Base-by-base conservation (phyloP, 2,113 vertebrate species). In the Lagopus leucura region DNA sequence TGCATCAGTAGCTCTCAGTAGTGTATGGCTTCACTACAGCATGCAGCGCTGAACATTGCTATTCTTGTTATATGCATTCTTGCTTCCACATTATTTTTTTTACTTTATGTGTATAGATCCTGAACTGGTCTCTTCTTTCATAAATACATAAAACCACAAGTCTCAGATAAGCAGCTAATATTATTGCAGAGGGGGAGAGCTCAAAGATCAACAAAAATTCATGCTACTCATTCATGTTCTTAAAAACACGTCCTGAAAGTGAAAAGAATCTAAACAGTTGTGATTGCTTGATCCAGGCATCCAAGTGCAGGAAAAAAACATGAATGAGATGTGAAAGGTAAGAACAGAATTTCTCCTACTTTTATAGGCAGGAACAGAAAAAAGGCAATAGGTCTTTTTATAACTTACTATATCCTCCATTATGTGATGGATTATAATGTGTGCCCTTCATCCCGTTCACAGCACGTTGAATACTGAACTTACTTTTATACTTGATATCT, bases 151-250 rank as follows among this genome's bases (percentile, higher is more conserved):
- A 87, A 87, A 88, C 66, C 74, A 73, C 19, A 54, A 82, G 71
- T 19, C 71, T 50, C 71, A 73, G 78, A 79, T 94, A 91, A 93
- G 71, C 40, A 85, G 74, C 73, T 92, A 73, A 54, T 84, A 38
- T 54, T 91, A 82, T 72, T 87, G 66, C 40, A 94, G 84, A 40
- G 30, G 25, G 17, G 19, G 40, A 90, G 63, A 89, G 77, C 82
- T 92, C 82, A 94, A 93, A 95, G 82, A 93, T 77, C 67, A 82
- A 89, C 67, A 92, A 87, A 85, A 93, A 87, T 78, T 91, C 82
- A 52, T 22, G 43, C 60, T 80, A 80, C 52, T 38, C 72, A 28
- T 75, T 88, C 43, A 77, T 36, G 65, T 80, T 82, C 89, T 92
- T 77, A 80, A 91, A 90, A 91, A 92, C 69, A 77, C 13, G 15